These are phyloP conservation scores for Oeneis ivallda DNA, from an alignment of 2,888 invertebrate genomes.

Conservation along the genomic window DNA sequence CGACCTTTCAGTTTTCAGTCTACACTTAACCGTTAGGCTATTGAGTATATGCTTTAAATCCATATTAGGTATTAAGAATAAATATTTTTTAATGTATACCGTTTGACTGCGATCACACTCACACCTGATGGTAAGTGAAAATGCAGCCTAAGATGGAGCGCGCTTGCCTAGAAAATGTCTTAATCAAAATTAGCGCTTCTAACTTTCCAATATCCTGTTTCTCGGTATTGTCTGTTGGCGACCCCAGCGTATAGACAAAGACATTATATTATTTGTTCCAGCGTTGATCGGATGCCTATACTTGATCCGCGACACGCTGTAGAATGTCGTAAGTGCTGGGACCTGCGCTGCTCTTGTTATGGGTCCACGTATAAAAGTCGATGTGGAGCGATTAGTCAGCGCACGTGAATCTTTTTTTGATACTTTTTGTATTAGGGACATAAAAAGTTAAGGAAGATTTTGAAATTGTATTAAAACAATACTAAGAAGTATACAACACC, in stretches of 20 bases:
- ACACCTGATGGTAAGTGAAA: too few relatives aligned
- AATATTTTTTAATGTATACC: too few relatives aligned
- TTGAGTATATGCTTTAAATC: too few relatives aligned
- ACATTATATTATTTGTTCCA: constrained; percentile 21
- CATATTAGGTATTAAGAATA: too few relatives aligned
- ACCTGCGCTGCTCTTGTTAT: constrained; percentile 29
- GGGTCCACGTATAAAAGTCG: constrained; percentile 9
- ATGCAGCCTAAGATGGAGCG: too few relatives aligned
- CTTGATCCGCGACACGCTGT: constrained; percentile 33
- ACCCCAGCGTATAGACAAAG: constrained; percentile 1
- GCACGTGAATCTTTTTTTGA: constrained; percentile 12
- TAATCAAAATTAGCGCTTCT: too few relatives aligned
- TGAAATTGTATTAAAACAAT: background rate
- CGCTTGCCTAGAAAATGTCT: too few relatives aligned
- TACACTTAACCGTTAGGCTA: too few relatives aligned
- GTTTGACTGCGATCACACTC: too few relatives aligned
- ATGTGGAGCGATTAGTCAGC: background rate
- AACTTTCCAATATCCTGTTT: background rate
- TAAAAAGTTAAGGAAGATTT: background rate
- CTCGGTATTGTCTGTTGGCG: background rate
- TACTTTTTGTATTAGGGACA: background rate
- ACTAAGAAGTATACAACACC: too few relatives aligned
- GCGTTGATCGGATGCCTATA: constrained; percentile 29
- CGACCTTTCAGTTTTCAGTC: too few relatives aligned
- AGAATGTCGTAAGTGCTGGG: constrained; percentile 36